These are phyloP conservation scores for Himalopsyche japonica DNA, from an alignment of 2,888 invertebrate genomes.

Conservation along the genomic window DNA sequence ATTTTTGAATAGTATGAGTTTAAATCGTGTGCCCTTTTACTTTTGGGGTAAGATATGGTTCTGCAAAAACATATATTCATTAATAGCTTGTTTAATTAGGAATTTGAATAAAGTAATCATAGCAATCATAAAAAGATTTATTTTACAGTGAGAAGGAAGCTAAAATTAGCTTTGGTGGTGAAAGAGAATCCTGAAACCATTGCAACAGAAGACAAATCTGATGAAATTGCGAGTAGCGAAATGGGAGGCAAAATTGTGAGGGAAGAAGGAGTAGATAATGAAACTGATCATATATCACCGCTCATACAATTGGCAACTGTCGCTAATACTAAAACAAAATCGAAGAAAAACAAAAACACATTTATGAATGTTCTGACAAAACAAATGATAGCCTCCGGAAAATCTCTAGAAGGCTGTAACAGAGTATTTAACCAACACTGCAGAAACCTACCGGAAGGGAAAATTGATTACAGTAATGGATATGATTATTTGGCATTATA, in stretches of 20 bases:
- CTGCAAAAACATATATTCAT: no score
- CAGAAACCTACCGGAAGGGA: not conserved
- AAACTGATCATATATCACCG: not conserved
- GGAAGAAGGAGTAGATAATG: not conserved
- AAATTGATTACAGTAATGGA: conserved; percentile 37
- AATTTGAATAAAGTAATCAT: no score
- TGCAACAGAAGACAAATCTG: not conserved
- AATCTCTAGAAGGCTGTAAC: conserved; percentile 24
- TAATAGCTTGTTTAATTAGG: no score
- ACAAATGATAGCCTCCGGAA: conserved; percentile 1
- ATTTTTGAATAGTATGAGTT: no score
- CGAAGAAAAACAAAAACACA: not conserved
- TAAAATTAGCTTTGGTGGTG: conserved; percentile 24
- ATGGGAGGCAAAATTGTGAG: not conserved
- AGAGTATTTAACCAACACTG: conserved; percentile 16
- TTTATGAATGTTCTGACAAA: not conserved
- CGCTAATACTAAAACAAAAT: not conserved
- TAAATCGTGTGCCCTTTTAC: no score
- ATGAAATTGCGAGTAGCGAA: not conserved
- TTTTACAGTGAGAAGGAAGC: conserved; percentile 42
- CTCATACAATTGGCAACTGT: not conserved
- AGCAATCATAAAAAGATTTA: no score
- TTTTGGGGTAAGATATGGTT: no score
- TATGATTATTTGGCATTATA: conserved; percentile 49
- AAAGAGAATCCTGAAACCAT: not conserved